These are phyloP conservation scores for Zophobas morio DNA, from an alignment of 1,140 invertebrate genomes.

Conservation along the genomic window DNA sequence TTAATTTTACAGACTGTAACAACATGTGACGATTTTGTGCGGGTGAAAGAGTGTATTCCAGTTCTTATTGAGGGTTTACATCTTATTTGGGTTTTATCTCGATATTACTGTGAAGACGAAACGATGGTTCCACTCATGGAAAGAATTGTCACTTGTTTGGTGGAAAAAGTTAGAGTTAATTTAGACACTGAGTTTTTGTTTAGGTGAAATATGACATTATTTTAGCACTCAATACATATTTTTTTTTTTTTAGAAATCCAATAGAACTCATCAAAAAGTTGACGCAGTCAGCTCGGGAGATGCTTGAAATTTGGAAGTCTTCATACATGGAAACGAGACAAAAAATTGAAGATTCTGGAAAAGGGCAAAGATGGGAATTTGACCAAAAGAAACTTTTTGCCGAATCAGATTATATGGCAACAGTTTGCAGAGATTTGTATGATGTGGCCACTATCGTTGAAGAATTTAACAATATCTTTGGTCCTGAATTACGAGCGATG, in stretches of 20 bases:
- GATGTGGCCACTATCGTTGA: constrained; percentile 83
- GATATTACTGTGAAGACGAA: constrained; percentile 81
- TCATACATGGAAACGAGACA: constrained; percentile 81
- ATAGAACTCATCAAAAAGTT: constrained; percentile 55
- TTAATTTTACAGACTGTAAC: constrained; percentile 56
- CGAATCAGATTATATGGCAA: constrained; percentile 86
- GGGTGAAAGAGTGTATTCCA: constrained; percentile 81
- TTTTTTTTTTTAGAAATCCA: constrained; percentile 57
- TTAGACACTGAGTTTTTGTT: constrained; percentile 83
- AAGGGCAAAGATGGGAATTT: constrained; percentile 92
- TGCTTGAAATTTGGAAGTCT: constrained; percentile 84
- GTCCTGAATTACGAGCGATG: constrained; percentile 86
- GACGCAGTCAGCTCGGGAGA: constrained; percentile 71
- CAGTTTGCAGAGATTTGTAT: constrained; percentile 83
- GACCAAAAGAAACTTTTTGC: constrained; percentile 85
- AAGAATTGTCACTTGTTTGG: constrained; percentile 85
- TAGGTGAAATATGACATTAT: constrained; percentile 68
- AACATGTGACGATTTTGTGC: constrained; percentile 74
- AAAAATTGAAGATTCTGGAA: constrained; percentile 86
- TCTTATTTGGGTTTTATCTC: constrained; percentile 88
- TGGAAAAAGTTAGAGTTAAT: constrained; percentile 80
- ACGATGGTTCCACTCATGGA: constrained; percentile 84
- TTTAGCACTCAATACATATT: background rate
- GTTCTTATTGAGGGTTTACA: constrained; percentile 85
- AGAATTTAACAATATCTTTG: constrained; percentile 92